Conservation (phyloP, 2,888 invertebrate genomes). For the Meghimatium bilineatum region DNA sequence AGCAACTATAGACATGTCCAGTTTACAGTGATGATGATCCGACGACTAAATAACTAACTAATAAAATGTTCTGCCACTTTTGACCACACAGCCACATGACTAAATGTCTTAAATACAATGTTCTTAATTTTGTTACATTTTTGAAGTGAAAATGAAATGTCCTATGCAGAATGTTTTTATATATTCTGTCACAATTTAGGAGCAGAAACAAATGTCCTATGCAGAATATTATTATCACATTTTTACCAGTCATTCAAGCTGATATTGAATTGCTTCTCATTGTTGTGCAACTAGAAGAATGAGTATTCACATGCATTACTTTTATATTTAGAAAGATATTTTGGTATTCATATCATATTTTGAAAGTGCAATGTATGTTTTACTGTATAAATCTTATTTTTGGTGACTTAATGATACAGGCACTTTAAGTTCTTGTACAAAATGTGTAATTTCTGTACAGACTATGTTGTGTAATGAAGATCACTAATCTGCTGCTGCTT, state of each 20-base stretch:
- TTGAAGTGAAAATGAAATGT: background rate
- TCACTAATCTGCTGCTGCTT: constrained; percentile 22
- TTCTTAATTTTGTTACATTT: background rate
- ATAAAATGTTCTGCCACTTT: background rate
- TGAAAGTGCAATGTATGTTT: constrained; percentile 35
- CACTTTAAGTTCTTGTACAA: constrained; percentile 9
- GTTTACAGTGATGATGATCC: too few relatives aligned
- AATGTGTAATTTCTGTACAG: background rate
- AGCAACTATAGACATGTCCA: too few relatives aligned
- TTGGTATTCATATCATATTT: constrained; percentile 27
- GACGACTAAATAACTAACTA: too few relatives aligned
- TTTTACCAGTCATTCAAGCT: background rate
- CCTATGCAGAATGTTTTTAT: background rate
- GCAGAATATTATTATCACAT: background rate
- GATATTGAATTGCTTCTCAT: background rate
- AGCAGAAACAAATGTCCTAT: background rate
- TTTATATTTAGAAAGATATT: constrained; percentile 6
- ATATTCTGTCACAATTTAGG: background rate
- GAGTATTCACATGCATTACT: background rate
- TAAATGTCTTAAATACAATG: background rate
- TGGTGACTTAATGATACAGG: constrained; percentile 3
- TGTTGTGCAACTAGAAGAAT: background rate
- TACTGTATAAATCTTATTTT: constrained; percentile 11
- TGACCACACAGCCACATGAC: too few relatives aligned
- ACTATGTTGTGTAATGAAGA: background rate